Percentiles rank a stretch among this genome's conserved stretches.
These are phyloP conservation scores for Geothlypis trichas DNA, from an alignment of 2,113 vertebrate genomes.

Conservation along the genomic window DNA sequence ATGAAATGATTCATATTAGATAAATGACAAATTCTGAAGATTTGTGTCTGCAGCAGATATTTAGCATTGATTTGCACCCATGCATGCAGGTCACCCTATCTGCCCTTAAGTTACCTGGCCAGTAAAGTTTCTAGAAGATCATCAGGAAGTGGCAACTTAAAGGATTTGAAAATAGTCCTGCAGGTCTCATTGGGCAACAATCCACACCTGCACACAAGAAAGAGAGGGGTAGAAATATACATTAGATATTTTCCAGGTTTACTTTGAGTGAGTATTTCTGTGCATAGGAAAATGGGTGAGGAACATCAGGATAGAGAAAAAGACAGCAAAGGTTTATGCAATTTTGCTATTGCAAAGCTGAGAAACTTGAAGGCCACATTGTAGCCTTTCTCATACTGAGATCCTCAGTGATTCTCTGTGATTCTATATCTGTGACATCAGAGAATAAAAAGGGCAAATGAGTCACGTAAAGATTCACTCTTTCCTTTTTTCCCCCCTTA, in stretches of 20 bases:
- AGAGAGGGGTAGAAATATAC: neutral
- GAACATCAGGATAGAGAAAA: neutral
- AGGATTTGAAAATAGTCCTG: conserved; percentile 83
- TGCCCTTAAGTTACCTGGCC: conserved; percentile 73
- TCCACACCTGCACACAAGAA: conserved; percentile 76
- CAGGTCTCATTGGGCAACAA: conserved; percentile 73
- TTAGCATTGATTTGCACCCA: neutral
- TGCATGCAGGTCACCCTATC: neutral
- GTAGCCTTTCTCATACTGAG: neutral
- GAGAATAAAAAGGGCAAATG: neutral
- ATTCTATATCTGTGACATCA: neutral
- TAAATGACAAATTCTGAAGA: neutral
- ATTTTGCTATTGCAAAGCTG: neutral
- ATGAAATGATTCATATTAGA: neutral
- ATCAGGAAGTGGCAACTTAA: conserved; percentile 80
- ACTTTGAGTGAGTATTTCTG: neutral
- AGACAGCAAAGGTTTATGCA: neutral
- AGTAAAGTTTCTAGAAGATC: conserved; percentile 80
- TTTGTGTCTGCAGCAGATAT: neutral
- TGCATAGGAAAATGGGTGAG: neutral
- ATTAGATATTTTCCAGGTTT: neutral
- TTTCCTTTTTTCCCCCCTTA: neutral
- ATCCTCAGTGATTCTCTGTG: neutral
- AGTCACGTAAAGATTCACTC: neutral
- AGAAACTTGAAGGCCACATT: neutral